phyloP scores from a whole-genome alignment of 2,888 invertebrate genomes.

The Mythimna albipuncta region DNA sequence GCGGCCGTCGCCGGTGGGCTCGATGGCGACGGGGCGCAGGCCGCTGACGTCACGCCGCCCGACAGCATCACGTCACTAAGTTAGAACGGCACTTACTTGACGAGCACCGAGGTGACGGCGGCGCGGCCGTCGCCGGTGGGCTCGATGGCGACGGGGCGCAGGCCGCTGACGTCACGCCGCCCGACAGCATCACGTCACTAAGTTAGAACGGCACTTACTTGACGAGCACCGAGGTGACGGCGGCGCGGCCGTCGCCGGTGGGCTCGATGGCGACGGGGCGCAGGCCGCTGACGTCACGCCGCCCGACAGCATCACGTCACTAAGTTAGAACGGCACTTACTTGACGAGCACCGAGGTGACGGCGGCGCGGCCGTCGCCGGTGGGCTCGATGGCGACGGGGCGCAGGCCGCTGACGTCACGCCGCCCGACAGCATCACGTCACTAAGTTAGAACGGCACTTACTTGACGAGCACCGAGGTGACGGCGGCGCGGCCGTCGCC shows the following conservation, averaged over 20 bases:
- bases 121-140: constrained; percentile 97
- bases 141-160: constrained; percentile 97
- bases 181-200: background rate
- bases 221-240: constrained; percentile 91
- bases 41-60: constrained; percentile 73
- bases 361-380: constrained; percentile 96
- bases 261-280: constrained; percentile 97
- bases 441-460: constrained; percentile 64
- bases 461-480: constrained; percentile 78
- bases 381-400: constrained; percentile 97
- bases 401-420: constrained; percentile 90
- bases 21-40: constrained; percentile 96
- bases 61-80: background rate
- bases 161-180: constrained; percentile 65
- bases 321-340: constrained; percentile 64
- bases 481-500: constrained; percentile 97
- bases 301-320: too few species aligned
- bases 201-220: constrained; percentile 64
- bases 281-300: constrained; percentile 82
- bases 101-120: constrained; percentile 92
- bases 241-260: constrained; percentile 96
- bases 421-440: too few species aligned
- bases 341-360: constrained; percentile 89
- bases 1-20: constrained; percentile 96
- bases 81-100: constrained; percentile 64